phyloP scores from a whole-genome alignment of 2,113 vertebrate genomes.

The Trematocara unimaculatum region DNA sequence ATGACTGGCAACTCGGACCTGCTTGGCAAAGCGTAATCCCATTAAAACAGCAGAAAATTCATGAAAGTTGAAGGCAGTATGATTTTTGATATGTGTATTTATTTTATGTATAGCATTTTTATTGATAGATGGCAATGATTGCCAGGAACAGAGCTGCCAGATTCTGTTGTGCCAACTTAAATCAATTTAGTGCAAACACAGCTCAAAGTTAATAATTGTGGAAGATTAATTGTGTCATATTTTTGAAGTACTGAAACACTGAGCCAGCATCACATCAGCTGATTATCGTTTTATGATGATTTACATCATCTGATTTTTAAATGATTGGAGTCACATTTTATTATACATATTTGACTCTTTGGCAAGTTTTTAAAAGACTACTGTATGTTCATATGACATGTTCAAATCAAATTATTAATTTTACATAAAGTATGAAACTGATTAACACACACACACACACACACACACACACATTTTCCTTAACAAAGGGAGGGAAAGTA shows the following conservation, averaged over 20 bases:
- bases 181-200: conserved; percentile 25
- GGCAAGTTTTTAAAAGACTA: neutral
- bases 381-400: neutral
- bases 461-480: neutral
- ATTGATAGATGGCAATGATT: conserved; percentile 15
- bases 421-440: neutral
- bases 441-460: neutral
- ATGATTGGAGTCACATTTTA: conserved; percentile 6
- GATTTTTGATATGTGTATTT: conserved; percentile 4
- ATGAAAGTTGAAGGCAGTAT: conserved; percentile 10
- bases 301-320: neutral
- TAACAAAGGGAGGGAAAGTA: neutral
- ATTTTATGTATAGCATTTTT: neutral
- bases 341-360: neutral
- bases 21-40: conserved; percentile 12
- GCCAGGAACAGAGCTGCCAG: neutral
- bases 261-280: conserved; percentile 31
- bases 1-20: conserved; percentile 21
- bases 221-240: conserved; percentile 34
- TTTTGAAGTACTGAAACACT: conserved; percentile 17
- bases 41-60: neutral
- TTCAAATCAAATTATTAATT: neutral
- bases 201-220: conserved; percentile 26
- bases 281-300: conserved; percentile 12
- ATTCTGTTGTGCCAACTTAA: conserved; percentile 2